Conservation (phyloP, 2,113 vertebrate species). For the Zosterops borbonicus region DNA sequence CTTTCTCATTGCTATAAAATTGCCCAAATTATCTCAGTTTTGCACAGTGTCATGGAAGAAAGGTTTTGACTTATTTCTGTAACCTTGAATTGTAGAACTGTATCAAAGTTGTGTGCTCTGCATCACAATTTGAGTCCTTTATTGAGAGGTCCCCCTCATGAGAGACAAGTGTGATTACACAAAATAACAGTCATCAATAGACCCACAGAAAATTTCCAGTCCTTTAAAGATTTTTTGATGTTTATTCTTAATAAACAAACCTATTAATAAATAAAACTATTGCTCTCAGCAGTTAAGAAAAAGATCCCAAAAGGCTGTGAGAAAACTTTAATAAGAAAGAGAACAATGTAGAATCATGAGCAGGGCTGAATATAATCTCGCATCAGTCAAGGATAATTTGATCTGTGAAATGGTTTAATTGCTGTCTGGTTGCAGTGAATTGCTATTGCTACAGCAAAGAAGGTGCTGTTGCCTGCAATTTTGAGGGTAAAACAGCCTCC, state of each 20-base stretch:
- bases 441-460: background rate
- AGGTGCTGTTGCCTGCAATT: background rate
- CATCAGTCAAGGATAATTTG: background rate
- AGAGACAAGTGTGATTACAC: background rate
- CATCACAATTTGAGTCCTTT: background rate
- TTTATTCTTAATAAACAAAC: background rate
- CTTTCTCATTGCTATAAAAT: background rate
- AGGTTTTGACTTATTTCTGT: background rate
- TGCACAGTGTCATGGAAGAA: background rate
- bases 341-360: background rate
- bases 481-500: background rate
- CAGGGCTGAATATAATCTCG: background rate
- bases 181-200: background rate
- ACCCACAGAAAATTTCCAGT: background rate
- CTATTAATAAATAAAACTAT: background rate
- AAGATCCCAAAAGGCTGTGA: background rate
- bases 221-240: background rate
- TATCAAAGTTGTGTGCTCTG: background rate
- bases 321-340: background rate
- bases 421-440: background rate
- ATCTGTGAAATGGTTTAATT: conserved; percentile 15
- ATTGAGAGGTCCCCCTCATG: background rate
- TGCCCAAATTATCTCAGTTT: background rate
- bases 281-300: background rate
- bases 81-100: background rate